A percentile compares a stretch with the other conserved stretches of the same genome.
phyloP scores from a whole-genome alignment of 2,888 invertebrate species.

The Chrysopilus asiliformis region DNA sequence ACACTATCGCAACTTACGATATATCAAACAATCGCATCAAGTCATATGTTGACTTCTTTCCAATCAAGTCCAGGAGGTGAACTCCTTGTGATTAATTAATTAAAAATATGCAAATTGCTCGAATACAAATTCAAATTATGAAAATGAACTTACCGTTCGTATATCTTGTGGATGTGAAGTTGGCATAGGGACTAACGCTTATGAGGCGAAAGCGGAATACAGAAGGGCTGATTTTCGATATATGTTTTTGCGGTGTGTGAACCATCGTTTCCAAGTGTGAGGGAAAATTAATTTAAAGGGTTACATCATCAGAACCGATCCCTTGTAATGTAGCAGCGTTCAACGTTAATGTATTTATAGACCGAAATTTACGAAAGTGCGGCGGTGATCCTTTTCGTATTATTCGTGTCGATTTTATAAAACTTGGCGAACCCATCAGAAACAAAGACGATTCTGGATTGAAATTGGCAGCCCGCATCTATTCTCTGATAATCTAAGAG shows the following conservation, averaged over 20 bases:
- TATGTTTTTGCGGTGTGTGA: too few species aligned
- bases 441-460: too few species aligned
- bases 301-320: not conserved
- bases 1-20: too few species aligned
- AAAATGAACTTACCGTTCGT: constrained; percentile 9
- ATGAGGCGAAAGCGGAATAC: too few species aligned
- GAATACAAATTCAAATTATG: constrained; percentile 11
- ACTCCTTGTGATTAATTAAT: constrained; percentile 11
- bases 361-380: not conserved
- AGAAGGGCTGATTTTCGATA: too few species aligned
- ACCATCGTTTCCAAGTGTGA: not conserved
- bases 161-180: too few species aligned
- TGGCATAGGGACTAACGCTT: too few species aligned
- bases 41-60: constrained; percentile 14
- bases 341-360: not conserved
- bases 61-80: constrained; percentile 13
- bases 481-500: too few species aligned
- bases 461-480: not conserved
- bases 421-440: too few species aligned
- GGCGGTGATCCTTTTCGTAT: not conserved
- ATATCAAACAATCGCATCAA: too few species aligned
- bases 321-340: not conserved
- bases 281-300: not conserved
- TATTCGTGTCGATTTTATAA: not conserved
- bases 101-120: constrained; percentile 11